These are phyloP conservation scores for Peromyscus aztecus DNA, from an alignment of 2,797 vertebrate species.

Conservation along the genomic window DNA sequence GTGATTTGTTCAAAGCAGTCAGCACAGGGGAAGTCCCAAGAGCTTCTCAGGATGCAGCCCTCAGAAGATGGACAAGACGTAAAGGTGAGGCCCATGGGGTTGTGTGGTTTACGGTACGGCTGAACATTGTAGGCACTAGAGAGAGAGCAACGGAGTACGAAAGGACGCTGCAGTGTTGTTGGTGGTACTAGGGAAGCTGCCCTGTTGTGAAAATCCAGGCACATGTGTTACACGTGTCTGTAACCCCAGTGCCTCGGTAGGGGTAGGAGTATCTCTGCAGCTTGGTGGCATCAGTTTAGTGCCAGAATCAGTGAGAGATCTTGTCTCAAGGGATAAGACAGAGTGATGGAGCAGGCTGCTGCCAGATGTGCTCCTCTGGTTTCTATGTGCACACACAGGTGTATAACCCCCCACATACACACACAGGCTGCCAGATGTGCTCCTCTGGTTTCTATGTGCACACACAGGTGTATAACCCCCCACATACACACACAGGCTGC, in stretches of 20 bases:
- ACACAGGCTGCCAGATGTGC: no score
- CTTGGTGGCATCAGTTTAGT: background rate
- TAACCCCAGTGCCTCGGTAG: background rate
- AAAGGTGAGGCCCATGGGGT: no score
- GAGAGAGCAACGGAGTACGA: background rate
- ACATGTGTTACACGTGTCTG: no score
- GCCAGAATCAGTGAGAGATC: background rate
- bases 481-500: no score
- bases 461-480: background rate
- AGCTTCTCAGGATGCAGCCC: background rate
- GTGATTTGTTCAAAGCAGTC: background rate
- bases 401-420: background rate
- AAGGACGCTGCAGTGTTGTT: no score
- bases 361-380: background rate
- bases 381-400: background rate
- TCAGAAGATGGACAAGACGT: background rate
- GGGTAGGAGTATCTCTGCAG: background rate
- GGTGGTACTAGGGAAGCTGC: background rate
- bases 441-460: no score
- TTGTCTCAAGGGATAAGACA: background rate
- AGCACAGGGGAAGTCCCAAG: background rate
- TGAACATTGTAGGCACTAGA: background rate
- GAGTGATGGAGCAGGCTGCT: no score
- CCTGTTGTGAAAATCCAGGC: background rate
- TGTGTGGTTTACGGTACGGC: accelerated